Conservation (phyloP, 2,113 vertebrate genomes). For the Urocynchramus pylzowi region DNA sequence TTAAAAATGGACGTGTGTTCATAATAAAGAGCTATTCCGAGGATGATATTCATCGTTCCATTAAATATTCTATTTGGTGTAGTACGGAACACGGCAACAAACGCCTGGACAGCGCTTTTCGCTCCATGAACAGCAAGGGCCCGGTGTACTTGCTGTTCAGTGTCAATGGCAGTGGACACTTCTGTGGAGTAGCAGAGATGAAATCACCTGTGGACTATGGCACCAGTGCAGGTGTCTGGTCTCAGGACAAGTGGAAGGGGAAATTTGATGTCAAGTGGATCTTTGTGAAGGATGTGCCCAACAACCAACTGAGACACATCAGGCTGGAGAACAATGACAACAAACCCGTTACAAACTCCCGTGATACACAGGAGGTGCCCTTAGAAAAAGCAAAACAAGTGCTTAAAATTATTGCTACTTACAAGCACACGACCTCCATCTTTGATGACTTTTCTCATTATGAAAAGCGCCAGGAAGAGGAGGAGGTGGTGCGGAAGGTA, state of each 20-base stretch:
- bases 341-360: conserved; percentile 98
- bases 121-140: conserved; percentile 85
- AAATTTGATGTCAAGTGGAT: conserved; percentile 99
- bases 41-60: conserved; percentile 98
- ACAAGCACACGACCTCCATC: conserved; percentile 98
- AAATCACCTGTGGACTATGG: conserved; percentile 97
- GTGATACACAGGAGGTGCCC: conserved; percentile 98
- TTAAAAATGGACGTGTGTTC: conserved; percentile 92
- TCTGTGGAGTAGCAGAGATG: conserved; percentile 98
- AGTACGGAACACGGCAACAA: conserved; percentile 97
- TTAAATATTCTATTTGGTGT: conserved; percentile 98
- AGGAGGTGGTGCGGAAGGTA: conserved; percentile 95
- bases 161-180: conserved; percentile 97
- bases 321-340: conserved; percentile 99
- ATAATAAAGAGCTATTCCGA: conserved; percentile 98
- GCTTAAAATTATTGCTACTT: conserved; percentile 95
- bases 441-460: conserved; percentile 99
- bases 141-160: conserved; percentile 96
- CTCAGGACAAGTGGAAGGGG: conserved; percentile 99
- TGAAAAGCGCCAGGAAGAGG: conserved; percentile 93
- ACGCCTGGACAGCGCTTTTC: conserved; percentile 91
- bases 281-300: conserved; percentile 98
- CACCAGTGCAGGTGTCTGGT: conserved; percentile 97
- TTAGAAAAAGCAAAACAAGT: conserved; percentile 97
- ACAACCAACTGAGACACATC: conserved; percentile 97